A percentile compares a stretch with the other conserved stretches of the same genome.
Conservation (phyloP, 2,113 vertebrate genomes). For the Piprites chloris region DNA sequence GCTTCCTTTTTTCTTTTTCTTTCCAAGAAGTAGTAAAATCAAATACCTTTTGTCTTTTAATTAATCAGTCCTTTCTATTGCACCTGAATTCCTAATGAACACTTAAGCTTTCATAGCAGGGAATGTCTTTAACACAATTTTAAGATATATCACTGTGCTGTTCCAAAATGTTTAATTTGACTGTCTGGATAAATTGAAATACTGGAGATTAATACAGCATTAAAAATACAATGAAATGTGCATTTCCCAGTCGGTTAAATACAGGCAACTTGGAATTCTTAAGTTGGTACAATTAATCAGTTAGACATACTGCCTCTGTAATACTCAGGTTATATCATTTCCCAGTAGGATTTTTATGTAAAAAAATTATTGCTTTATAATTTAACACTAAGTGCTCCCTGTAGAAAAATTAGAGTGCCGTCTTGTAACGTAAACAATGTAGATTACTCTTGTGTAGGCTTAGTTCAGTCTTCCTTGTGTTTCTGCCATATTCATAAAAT, state of each 20-base stretch:
- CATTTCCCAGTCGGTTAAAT: conserved; percentile 36
- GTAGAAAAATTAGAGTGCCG: conserved; percentile 44
- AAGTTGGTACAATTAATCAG: conserved; percentile 52
- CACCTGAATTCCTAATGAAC: not conserved
- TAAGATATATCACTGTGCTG: not conserved
- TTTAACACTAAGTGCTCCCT: conserved; percentile 39
- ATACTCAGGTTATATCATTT: conserved; percentile 24
- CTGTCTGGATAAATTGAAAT: conserved; percentile 27
- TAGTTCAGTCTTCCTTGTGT: not conserved
- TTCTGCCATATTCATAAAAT: conserved; percentile 4
- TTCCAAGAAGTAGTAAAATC: not conserved
- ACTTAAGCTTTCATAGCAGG: not conserved
- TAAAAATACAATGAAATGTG: conserved; percentile 57
- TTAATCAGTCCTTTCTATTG: not conserved
- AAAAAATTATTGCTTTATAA: conserved; percentile 53
- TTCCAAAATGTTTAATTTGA: conserved; percentile 62
- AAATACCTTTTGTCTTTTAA: not conserved
- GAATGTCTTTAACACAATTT: conserved; percentile 1
- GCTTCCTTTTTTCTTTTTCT: not conserved
- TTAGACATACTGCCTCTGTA: conserved; percentile 47
- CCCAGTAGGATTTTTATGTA: conserved; percentile 47
- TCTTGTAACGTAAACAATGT: conserved; percentile 19
- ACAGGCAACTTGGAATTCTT: conserved; percentile 51
- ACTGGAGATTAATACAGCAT: conserved; percentile 35
- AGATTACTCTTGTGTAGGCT: not conserved